Conservation (phyloP, 1,140 invertebrate genomes). For the Goniozus legneri region DNA sequence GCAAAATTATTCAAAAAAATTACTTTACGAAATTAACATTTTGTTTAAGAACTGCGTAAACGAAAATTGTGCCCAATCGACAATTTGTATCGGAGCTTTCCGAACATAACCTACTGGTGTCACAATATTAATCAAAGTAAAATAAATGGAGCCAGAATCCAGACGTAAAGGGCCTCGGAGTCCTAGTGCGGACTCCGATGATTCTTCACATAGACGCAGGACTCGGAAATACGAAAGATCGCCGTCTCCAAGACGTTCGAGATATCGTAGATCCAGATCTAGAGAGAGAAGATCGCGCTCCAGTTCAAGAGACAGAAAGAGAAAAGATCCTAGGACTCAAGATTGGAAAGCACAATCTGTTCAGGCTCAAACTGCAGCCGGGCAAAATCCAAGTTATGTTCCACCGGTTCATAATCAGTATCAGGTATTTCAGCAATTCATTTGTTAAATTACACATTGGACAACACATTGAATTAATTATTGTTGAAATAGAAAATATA, state of each 20-base stretch:
- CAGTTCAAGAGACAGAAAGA: slow-evolving; percentile 38
- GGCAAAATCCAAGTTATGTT: slow-evolving; percentile 34
- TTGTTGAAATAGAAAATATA: too few species aligned
- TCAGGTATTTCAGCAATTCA: slow-evolving; percentile 29
- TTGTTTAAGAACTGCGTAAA: too few species aligned
- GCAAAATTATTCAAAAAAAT: too few species aligned
- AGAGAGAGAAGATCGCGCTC: slow-evolving; percentile 42
- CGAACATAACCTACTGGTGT: too few species aligned
- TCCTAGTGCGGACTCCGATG: slow-evolving; percentile 45
- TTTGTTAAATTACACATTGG: slow-evolving; percentile 4
- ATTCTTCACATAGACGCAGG: slow-evolving; percentile 41
- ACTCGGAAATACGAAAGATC: slow-evolving; percentile 48
- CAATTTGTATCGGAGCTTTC: too few species aligned
- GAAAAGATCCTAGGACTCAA: slow-evolving; percentile 35
- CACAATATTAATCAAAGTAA: too few species aligned
- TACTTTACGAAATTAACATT: too few species aligned
- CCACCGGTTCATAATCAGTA: slow-evolving; percentile 47
- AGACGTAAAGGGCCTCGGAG: slow-evolving; percentile 44
- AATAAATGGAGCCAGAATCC: slow-evolving; percentile 39
- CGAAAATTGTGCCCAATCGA: too few species aligned
- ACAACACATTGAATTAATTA: too few species aligned
- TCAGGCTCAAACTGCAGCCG: slow-evolving; percentile 20
- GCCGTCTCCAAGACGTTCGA: slow-evolving; percentile 43
- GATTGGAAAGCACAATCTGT: slow-evolving; percentile 38
- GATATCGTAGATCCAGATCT: slow-evolving; percentile 45